Conservation (phyloP, 2,888 invertebrate species). For the Sthenelais limicola region DNA sequence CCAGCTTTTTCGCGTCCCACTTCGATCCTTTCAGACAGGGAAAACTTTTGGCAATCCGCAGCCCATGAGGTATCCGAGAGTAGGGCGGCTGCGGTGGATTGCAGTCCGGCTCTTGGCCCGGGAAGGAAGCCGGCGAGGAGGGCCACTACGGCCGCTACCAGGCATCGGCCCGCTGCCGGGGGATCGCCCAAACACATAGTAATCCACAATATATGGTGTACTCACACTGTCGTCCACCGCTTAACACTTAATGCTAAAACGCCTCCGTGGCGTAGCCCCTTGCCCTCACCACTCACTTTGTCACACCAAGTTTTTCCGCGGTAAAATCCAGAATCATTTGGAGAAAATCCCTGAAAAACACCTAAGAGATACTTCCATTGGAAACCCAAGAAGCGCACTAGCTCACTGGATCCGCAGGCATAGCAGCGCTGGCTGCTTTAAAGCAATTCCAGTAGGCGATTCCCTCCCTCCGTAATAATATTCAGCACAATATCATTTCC, state of each 20-base stretch:
- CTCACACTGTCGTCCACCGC: too few species aligned
- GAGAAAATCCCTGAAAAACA: conserved; percentile 6
- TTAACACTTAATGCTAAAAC: too few species aligned
- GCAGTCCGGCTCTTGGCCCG: conserved; percentile 1
- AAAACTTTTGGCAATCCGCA: conserved; percentile 36
- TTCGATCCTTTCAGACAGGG: conserved; percentile 31
- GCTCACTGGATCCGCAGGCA: not conserved
- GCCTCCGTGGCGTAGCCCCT: not conserved
- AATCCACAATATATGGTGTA: too few species aligned
- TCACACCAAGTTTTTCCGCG: not conserved
- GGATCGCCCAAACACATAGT: too few species aligned
- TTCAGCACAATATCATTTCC: conserved; percentile 16
- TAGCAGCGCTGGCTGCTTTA: conserved; percentile 28
- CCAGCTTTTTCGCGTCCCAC: conserved; percentile 34
- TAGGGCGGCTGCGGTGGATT: conserved; percentile 15
- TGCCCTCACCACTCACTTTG: conserved; percentile 13
- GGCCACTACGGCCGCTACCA: conserved; percentile 3
- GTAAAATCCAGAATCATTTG: conserved; percentile 30
- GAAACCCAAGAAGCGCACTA: conserved; percentile 18
- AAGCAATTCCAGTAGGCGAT: not conserved
- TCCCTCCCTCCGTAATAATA: conserved; percentile 28
- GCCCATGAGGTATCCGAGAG: conserved; percentile 27
- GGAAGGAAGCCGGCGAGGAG: not conserved
- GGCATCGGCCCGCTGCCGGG: not conserved
- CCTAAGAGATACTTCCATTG: conserved; percentile 30